A percentile compares a stretch with the other conserved stretches of the same genome.
phyloP scores from a whole-genome alignment of 2,113 vertebrate species.

The Antechinus stuartii region DNA sequence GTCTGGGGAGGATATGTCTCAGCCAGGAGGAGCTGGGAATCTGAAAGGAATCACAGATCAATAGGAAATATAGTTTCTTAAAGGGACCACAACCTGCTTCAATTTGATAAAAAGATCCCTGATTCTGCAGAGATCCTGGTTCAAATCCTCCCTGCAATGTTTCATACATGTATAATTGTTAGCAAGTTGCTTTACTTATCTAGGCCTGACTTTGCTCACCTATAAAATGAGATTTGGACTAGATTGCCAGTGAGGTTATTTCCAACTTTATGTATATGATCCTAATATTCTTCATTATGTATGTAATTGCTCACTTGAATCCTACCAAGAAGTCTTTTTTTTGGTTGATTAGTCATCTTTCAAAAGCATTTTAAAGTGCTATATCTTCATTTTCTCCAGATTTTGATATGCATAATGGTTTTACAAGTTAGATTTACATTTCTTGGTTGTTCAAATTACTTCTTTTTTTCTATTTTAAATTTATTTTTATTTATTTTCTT shows the following conservation, averaged over 20 bases:
- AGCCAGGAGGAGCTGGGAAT: too few relatives aligned
- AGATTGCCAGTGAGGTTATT: not conserved
- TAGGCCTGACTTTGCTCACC: not conserved
- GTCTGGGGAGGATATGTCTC: too few relatives aligned
- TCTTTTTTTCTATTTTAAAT: too few relatives aligned
- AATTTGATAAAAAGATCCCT: too few relatives aligned
- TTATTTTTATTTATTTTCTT: not conserved
- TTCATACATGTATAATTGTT: too few relatives aligned
- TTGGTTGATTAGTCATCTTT: slow-evolving; percentile 12
- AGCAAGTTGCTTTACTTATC: not conserved
- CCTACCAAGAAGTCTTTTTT: not conserved
- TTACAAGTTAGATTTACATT: not conserved
- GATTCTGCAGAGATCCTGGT: not conserved
- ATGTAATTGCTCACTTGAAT: not conserved
- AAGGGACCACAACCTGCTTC: too few relatives aligned
- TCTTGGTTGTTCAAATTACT: not conserved
- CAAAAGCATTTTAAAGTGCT: not conserved
- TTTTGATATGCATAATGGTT: not conserved
- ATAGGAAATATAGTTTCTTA: too few relatives aligned
- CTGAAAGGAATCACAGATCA: too few relatives aligned
- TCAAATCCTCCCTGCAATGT: not conserved
- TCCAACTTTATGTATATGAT: too few relatives aligned
- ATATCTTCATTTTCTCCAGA: not conserved
- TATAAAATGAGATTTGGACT: not conserved
- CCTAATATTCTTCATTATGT: not conserved